Evolutionary conservation across 2,888 invertebrate genomes (phyloP).

Genomic region (Philereme transversata): DNA sequence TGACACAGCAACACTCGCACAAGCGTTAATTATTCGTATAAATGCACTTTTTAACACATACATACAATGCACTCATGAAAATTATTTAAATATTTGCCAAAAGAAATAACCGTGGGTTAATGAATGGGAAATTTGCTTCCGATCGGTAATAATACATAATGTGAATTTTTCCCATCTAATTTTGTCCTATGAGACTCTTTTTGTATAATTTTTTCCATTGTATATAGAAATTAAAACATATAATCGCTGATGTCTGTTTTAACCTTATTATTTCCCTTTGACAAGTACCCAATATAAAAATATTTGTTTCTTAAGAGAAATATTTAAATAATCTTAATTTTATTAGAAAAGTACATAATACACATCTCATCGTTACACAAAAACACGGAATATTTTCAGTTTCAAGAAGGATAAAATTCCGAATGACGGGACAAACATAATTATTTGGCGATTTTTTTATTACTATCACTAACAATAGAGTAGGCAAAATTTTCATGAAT

Average conservation of each 20-base stretch:
- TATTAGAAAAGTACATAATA: conserved; percentile 9
- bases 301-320: conserved; percentile 3
- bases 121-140: neutral
- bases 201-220: neutral
- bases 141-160: neutral
- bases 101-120: neutral
- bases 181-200: neutral
- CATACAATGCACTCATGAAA: conserved; percentile 32
- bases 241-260: too few species aligned
- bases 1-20: conserved; percentile 64
- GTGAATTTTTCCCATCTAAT: neutral
- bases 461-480: too few species aligned
- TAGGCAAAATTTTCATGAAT: too few species aligned
- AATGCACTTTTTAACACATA: conserved; percentile 61
- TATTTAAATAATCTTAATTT: conserved; percentile 27
- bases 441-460: neutral
- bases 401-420: too few species aligned
- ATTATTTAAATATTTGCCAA: conserved; percentile 26
- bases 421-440: neutral
- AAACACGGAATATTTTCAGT: too few species aligned
- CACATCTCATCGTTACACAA: conserved; percentile 10
- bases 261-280: too few species aligned
- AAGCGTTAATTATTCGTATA: conserved; percentile 64
- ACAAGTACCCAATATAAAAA: too few species aligned
- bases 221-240: too few species aligned